These are phyloP conservation scores for Bovichtus variegatus DNA, from an alignment of 2,797 vertebrate species.

Conservation along the genomic window DNA sequence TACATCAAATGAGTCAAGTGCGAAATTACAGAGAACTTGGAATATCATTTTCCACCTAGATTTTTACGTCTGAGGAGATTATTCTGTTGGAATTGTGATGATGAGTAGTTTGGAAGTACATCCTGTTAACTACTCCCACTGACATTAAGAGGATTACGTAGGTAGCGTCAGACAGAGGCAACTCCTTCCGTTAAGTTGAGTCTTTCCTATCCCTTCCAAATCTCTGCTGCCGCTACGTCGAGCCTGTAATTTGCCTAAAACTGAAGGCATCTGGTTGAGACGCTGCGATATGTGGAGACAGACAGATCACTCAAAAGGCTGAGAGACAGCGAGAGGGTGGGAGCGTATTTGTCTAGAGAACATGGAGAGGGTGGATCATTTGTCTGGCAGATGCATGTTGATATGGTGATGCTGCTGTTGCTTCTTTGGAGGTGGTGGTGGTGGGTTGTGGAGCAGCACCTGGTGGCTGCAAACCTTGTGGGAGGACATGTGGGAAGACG, in stretches of 20 bases:
- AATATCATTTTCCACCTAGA: conserved; percentile 74
- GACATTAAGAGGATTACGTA: conserved; percentile 88
- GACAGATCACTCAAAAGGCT: conserved; percentile 75
- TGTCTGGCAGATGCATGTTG: conserved; percentile 83
- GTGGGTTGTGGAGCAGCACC: conserved; percentile 60
- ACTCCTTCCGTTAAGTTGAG: conserved; percentile 82
- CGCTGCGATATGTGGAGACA: conserved; percentile 63
- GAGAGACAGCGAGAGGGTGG: conserved; percentile 79
- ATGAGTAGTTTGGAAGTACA: conserved; percentile 86
- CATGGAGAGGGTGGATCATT: conserved; percentile 83
- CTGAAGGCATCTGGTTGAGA: conserved; percentile 79
- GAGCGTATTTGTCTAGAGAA: conserved; percentile 82
- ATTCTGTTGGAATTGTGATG: conserved; percentile 82
- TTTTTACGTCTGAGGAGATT: conserved; percentile 81
- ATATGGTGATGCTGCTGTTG: conserved; percentile 69
- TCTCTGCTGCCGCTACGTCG: conserved; percentile 73
- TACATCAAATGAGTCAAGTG: conserved; percentile 59
- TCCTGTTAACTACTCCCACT: conserved; percentile 86
- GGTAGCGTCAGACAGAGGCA: conserved; percentile 83
- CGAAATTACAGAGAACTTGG: conserved; percentile 60
- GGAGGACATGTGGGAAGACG: conserved; percentile 68
- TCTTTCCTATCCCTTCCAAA: conserved; percentile 82
- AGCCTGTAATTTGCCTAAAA: conserved; percentile 85
- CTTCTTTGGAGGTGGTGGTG: conserved; percentile 33
- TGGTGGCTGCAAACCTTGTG: conserved; percentile 66